Conservation (phyloP, 2,888 invertebrate genomes). For the Cephus rjabovi region DNA sequence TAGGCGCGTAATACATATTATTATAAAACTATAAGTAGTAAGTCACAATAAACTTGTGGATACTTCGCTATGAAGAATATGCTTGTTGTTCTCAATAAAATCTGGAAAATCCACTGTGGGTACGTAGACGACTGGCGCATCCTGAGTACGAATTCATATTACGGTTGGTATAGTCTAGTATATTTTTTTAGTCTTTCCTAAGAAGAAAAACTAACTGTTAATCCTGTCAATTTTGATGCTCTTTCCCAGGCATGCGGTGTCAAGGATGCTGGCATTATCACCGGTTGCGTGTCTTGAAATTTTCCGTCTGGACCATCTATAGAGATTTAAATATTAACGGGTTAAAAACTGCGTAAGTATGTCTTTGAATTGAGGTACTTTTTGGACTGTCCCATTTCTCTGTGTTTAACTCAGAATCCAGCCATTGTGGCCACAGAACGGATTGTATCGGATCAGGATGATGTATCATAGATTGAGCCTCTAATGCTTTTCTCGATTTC, state of each 20-base stretch:
- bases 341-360: neutral
- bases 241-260: slow-evolving; percentile 41
- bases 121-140: slow-evolving; percentile 29
- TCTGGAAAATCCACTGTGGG: slow-evolving; percentile 50
- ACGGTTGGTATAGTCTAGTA: neutral
- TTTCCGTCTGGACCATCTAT: slow-evolving; percentile 33
- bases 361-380: slow-evolving; percentile 28
- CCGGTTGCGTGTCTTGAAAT: slow-evolving; percentile 35
- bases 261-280: slow-evolving; percentile 40
- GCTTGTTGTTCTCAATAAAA: slow-evolving; percentile 58
- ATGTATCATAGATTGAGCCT: neutral
- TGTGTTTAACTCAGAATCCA: slow-evolving; percentile 40
- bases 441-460: neutral
- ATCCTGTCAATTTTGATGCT: slow-evolving; percentile 31
- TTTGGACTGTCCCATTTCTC: slow-evolving; percentile 46
- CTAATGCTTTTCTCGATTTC: slow-evolving; percentile 11
- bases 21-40: neutral
- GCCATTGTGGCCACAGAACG: slow-evolving; percentile 45
- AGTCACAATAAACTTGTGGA: neutral
- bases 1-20: neutral
- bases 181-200: neutral
- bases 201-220: slow-evolving; percentile 24
- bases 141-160: slow-evolving; percentile 19
- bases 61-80: slow-evolving; percentile 62
- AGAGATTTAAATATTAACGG: neutral